Base-by-base conservation (phyloP, 2,888 invertebrate species). In the Drosophila borealis region DNA sequence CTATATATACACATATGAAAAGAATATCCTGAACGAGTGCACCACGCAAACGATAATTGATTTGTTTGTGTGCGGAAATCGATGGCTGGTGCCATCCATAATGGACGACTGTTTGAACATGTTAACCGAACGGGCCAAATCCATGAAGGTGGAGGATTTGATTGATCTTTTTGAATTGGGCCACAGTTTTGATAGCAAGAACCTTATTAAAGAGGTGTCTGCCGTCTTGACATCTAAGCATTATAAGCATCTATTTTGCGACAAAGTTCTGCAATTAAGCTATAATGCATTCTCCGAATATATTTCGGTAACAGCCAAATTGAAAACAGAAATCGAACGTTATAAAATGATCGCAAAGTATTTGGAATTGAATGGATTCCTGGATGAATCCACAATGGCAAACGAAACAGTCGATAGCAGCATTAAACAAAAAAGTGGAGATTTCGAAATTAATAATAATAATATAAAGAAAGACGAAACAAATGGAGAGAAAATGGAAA, bases 1-100 rank as follows among this genome's bases (percentile, higher is more conserved):
- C 6, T 67, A 69, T n/a, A 10, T 54, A 14, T 79, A 71, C 36
- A 67, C 61, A 0, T 67, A 59, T 37, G 19, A 54, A 6, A 29
- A 9, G 2, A 0, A 14, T 0, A 3, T 5, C 10, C 17, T 70
- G 0, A 2, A 33, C 0, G 4, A 55, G 8, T 14, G 19, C 2
- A 13, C 3, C 13, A 42, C 19, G 4, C 21, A 37, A 6, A 62
- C 6, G 11, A 11, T 73, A 34, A 50, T 51, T 2, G 37, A 50
- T 0, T 56, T 80, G 1, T 49, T 59, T 3, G 39, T 4, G 1
- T 45, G 46, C 48, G 70, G 61, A 2, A 48, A 44, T 34, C 37
- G 13, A 8, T 73, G 55, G 48, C 45, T 67, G 21, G 64, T 64
- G 10, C 5, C 21, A 3, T 46, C 69, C 1, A n/a, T 76, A 3